phyloP scores from a whole-genome alignment of 2,797 vertebrate genomes.

The Schizopygopsis pylzovi region DNA sequence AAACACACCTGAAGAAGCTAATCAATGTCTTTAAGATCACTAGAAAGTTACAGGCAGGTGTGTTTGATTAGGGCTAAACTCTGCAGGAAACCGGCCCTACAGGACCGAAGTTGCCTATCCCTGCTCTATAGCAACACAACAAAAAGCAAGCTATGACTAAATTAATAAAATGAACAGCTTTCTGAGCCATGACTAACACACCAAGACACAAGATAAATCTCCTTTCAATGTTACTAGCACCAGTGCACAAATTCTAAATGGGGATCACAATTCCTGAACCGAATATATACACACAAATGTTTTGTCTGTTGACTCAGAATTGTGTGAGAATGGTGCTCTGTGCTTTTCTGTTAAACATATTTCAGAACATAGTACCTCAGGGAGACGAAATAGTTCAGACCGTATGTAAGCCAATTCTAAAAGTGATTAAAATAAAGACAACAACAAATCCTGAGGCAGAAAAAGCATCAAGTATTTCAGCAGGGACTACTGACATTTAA shows the following conservation, averaged over 20 bases:
- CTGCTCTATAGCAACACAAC: background rate
- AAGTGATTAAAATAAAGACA: conserved; percentile 29
- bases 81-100: too few species aligned
- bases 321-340: background rate
- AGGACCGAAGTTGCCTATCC: too few species aligned
- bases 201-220: background rate
- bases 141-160: conserved; percentile 33
- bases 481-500: conserved; percentile 31
- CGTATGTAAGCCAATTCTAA: conserved; percentile 11
- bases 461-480: conserved; percentile 11
- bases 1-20: too few species aligned
- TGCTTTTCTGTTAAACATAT: conserved; percentile 33
- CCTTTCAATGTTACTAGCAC: background rate
- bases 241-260: background rate
- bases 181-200: background rate
- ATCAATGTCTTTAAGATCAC: too few species aligned
- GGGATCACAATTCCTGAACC: background rate
- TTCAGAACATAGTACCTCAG: conserved; percentile 1
- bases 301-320: conserved; percentile 16
- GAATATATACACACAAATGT: background rate
- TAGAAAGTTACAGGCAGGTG: too few species aligned
- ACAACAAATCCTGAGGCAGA: conserved; percentile 1
- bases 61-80: too few species aligned
- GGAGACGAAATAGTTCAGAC: conserved; percentile 21
- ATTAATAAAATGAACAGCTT: background rate